These are phyloP conservation scores for Chrysotoxum bicinctum DNA, from an alignment of 2,888 invertebrate genomes.

Conservation along the genomic window DNA sequence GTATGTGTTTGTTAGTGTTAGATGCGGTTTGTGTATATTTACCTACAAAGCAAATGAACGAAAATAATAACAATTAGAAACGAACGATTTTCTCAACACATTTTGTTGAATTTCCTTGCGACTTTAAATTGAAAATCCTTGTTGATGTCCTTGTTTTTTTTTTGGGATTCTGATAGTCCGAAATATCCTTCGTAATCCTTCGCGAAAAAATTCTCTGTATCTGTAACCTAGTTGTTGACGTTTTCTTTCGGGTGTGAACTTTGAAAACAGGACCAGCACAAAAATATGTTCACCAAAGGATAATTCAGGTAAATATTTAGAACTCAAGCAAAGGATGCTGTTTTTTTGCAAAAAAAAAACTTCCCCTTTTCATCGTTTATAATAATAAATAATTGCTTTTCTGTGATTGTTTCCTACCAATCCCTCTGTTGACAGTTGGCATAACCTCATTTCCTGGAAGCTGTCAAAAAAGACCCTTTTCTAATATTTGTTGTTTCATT, in stretches of 20 bases:
- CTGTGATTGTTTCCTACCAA: slow-evolving; percentile 25
- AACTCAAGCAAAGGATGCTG: neutral
- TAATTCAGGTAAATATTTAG: slow-evolving; percentile 43
- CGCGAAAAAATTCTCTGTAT: slow-evolving; percentile 43
- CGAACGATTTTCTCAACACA: neutral
- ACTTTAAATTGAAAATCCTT: neutral
- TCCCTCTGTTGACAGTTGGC: slow-evolving; percentile 65
- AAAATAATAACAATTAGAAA: slow-evolving; percentile 42
- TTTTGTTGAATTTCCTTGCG: neutral
- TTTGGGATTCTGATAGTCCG: neutral
- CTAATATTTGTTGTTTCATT: slow-evolving; percentile 45
- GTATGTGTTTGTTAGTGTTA: slow-evolving; percentile 37
- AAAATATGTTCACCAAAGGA: slow-evolving; percentile 29
- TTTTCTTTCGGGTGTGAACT: slow-evolving; percentile 39
- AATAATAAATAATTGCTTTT: slow-evolving; percentile 15
- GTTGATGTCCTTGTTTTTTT: neutral
- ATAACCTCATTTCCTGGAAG: slow-evolving; percentile 66
- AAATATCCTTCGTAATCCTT: neutral
- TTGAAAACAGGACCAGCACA: neutral
- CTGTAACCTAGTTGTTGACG: slow-evolving; percentile 53
- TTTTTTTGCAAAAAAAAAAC: neutral
- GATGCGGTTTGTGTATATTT: slow-evolving; percentile 66
- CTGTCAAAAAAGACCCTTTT: slow-evolving; percentile 62
- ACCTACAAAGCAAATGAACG: slow-evolving; percentile 30
- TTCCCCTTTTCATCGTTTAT: neutral